phyloP scores from a whole-genome alignment of 1,140 invertebrate genomes.

The Zophobas atratus region DNA sequence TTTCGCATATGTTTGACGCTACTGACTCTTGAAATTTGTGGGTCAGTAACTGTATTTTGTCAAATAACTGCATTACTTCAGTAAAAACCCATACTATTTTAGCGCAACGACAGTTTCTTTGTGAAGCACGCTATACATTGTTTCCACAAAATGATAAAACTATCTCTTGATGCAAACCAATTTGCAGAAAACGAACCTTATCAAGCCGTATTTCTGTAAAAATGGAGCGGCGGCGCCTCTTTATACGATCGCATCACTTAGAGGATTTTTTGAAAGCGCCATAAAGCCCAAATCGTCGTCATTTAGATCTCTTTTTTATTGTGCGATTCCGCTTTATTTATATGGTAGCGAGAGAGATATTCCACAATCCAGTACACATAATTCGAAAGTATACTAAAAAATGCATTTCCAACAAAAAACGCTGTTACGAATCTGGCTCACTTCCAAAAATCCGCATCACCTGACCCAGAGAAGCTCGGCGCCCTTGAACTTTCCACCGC shows the following conservation, averaged over 20 bases:
- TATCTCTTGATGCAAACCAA: background rate
- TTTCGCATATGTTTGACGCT: too few relatives aligned
- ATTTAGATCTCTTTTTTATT: slow-evolving; percentile 2
- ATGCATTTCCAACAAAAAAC: too few relatives aligned
- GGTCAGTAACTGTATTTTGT: too few relatives aligned
- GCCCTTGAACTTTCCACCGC: background rate
- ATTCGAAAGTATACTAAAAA: too few relatives aligned
- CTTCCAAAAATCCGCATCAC: background rate
- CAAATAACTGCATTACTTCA: too few relatives aligned
- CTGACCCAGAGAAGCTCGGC: background rate
- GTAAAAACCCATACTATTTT: too few relatives aligned
- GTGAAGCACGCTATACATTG: too few relatives aligned
- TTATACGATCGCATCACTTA: background rate
- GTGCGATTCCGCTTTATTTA: background rate
- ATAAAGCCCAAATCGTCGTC: slow-evolving; percentile 4
- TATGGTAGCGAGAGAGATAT: background rate
- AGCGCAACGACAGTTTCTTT: too few relatives aligned
- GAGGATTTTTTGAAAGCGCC: slow-evolving; percentile 1
- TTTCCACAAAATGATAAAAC: too few relatives aligned
- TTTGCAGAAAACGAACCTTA: background rate
- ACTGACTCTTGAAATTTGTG: too few relatives aligned
- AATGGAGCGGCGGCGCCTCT: background rate
- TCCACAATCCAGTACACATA: background rate
- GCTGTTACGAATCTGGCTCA: too few relatives aligned
- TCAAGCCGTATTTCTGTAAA: background rate